Conservation (phyloP, 2,113 vertebrate genomes). For the Struthidea cinerea region DNA sequence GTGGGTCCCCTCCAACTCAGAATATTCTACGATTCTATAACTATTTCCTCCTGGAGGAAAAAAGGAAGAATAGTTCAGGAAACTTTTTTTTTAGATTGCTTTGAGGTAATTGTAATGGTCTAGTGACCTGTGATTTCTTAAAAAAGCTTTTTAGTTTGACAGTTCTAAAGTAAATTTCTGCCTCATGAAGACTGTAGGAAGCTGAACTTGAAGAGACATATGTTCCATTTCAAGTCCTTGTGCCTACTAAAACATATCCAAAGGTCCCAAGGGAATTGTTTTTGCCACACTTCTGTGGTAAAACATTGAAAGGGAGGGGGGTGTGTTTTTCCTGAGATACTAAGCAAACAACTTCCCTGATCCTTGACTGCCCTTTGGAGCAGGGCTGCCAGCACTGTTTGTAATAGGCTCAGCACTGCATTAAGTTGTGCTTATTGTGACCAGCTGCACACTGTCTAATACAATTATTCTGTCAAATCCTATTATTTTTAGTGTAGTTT, state of each 20-base stretch:
- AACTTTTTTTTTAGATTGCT: not conserved
- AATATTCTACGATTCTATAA: not conserved
- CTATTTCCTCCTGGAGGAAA: not conserved
- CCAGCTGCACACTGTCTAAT: not conserved
- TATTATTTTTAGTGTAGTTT: not conserved
- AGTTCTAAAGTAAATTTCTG: not conserved
- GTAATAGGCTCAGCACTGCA: slow-evolving; percentile 26
- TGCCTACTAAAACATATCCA: not conserved
- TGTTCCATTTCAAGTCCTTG: not conserved
- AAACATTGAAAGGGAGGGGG: not conserved
- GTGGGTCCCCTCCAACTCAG: not conserved
- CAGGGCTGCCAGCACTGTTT: not conserved
- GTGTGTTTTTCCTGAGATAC: not conserved
- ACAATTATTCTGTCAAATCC: slow-evolving; percentile 20
- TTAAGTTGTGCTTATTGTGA: not conserved
- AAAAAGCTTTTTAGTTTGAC: not conserved
- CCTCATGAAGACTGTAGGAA: not conserved
- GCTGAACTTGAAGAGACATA: not conserved
- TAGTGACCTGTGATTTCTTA: not conserved
- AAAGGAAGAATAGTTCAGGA: not conserved
- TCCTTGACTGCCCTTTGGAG: slow-evolving; percentile 5
- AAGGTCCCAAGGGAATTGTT: not conserved
- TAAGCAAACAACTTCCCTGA: slow-evolving; percentile 8
- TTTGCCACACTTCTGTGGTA: not conserved
- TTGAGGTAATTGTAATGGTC: not conserved